Evolutionary conservation across 2,797 vertebrate species (phyloP), one percentile per base, ranked within the genome.

Genomic region (Salmo trutta): DNA sequence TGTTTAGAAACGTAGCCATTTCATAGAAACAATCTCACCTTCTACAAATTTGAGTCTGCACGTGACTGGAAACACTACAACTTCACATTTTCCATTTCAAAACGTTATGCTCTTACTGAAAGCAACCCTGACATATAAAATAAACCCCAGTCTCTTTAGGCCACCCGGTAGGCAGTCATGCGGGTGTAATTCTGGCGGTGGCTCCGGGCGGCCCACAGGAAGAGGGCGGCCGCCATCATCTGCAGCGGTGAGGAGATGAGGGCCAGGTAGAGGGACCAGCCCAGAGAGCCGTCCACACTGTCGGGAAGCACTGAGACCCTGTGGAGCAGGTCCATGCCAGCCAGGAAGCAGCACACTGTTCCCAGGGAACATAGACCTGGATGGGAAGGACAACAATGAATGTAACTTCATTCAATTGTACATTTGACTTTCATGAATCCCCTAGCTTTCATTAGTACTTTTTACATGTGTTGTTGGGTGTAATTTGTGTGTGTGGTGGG

Each of bases 201-300:
- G 87, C 97, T 98, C 71, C 95, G 94, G 66, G 97, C 96, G 0
- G 98, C 98, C 36, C 36, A 41, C 36, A 41, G 36, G 7, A 41
- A 41, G 36, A 41, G 36, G 36, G 36, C 36, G 8, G 36, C 36
- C 2, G 36, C 36, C 36, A 41, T 41, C 36, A 41, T 41, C 36
- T 41, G 97, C 80, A 99, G 83, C 4, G 98, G 98, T 41, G 97
- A 96, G 0, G 98, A 98, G 82, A 98, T 95, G 3, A 97, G 96
- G 10, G 97, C 97, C 21, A 99, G 93, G 92, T 97, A 99, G 85
- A 99, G 97, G 74, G 98, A 99, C 98, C 98, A 99, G 78, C 97
- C 97, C 0, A 97, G 93, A 24, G 97, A 95, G n/a, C 93, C 92
- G 12, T 88, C 93, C 67, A 96, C 93, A 0, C 91, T 93, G 0